These are phyloP conservation scores for Eudemis profundana DNA, from an alignment of 2,888 invertebrate species.

Conservation along the genomic window DNA sequence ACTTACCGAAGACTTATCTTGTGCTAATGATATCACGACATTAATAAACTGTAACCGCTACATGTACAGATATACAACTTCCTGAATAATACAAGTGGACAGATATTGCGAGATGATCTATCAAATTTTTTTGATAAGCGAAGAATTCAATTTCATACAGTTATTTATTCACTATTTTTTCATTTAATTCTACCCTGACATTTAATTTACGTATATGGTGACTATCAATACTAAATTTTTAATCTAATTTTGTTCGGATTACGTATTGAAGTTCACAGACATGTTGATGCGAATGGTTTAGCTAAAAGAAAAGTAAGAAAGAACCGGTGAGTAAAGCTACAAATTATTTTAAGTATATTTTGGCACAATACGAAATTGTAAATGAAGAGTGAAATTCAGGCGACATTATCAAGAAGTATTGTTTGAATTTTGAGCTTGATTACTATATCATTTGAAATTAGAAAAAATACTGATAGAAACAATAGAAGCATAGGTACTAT, in stretches of 20 bases:
- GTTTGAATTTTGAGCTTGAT: constrained; percentile 25
- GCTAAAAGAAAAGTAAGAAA: constrained; percentile 46
- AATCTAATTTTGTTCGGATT: constrained; percentile 77
- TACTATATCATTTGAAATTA: not conserved
- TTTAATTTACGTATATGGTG: constrained; percentile 95
- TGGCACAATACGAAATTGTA: constrained; percentile 80
- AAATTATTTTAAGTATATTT: constrained; percentile 68
- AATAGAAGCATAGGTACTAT: not conserved
- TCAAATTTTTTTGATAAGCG: constrained; percentile 70
- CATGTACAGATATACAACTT: constrained; percentile 54
- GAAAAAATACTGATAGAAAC: constrained; percentile 28
- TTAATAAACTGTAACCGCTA: constrained; percentile 58
- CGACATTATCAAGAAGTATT: constrained; percentile 8
- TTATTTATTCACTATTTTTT: constrained; percentile 68
- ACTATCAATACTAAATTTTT: constrained; percentile 80
- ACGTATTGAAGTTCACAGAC: constrained; percentile 66
- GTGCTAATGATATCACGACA: constrained; percentile 76
- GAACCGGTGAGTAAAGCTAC: constrained; percentile 37
- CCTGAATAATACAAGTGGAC: constrained; percentile 74
- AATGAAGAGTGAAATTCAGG: constrained; percentile 54
- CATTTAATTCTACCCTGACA: constrained; percentile 90
- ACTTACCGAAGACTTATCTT: constrained; percentile 59
- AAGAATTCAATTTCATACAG: constrained; percentile 73
- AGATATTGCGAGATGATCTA: constrained; percentile 76
- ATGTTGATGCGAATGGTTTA: constrained; percentile 41